Conservation (phyloP, 2,888 invertebrate species). For the Lomographa bimaculata region DNA sequence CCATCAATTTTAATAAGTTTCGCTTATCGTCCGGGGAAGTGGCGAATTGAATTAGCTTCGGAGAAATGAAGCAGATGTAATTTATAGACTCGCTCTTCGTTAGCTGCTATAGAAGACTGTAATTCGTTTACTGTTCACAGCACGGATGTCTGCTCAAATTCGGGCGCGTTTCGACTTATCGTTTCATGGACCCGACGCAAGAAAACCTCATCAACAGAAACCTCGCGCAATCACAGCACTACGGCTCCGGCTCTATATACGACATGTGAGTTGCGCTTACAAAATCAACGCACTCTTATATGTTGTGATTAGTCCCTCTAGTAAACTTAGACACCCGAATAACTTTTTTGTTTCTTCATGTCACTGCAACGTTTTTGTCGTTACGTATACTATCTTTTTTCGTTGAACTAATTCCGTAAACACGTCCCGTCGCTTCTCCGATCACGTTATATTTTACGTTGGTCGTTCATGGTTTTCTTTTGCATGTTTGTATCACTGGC, state of each 20-base stretch:
- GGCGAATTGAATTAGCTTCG: conserved; percentile 12
- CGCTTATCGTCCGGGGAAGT: conserved; percentile 2
- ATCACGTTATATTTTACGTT: conserved; percentile 62
- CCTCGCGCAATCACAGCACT: conserved; percentile 88
- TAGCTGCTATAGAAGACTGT: conserved; percentile 16
- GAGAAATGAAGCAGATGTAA: conserved; percentile 8
- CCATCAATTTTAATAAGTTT: conserved; percentile 9
- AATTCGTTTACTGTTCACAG: conserved; percentile 57
- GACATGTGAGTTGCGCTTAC: conserved; percentile 86
- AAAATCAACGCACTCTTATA: conserved; percentile 29
- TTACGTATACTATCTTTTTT: conserved; percentile 40
- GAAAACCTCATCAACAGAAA: conserved; percentile 91
- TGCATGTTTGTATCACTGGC: conserved; percentile 81
- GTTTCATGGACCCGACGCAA: conserved; percentile 92
- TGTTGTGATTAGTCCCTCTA: conserved; percentile 57
- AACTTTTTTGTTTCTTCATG: conserved; percentile 37
- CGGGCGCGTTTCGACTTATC: conserved; percentile 93
- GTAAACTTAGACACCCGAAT: conserved; percentile 36
- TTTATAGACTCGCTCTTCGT: conserved; percentile 8
- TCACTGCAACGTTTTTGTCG: conserved; percentile 50
- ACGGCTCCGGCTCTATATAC: conserved; percentile 90
- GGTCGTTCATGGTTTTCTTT: conserved; percentile 66
- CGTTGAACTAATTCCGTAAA: conserved; percentile 40
- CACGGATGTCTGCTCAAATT: conserved; percentile 94
- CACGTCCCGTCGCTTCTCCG: conserved; percentile 57